Base-by-base conservation (phyloP, 2,797 vertebrate genomes). In the Adrianichthys oophorus region DNA sequence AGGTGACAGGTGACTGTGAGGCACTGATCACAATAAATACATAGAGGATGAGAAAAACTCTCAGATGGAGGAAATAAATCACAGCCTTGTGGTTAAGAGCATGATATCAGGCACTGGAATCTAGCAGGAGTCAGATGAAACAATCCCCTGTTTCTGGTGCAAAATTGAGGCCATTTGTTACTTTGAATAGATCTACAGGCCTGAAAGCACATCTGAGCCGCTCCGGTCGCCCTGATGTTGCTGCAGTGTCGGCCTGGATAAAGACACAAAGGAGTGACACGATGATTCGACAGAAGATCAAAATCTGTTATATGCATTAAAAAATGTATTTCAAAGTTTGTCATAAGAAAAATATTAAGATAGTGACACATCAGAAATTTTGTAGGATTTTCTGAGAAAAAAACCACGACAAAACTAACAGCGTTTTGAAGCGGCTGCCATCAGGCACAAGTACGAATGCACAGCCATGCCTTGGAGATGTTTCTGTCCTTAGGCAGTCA, bases 131-230 rank as follows among this genome's bases (percentile, higher is more conserved):
- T 70, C 48, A 70, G 74, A 79, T 72, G 49, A 64, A 78, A 79
- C 67, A 72, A 72, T 76, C 55, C 63, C 55, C 52, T 62, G 52
- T 70, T 72, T 67, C 71, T 76, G 65, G 24, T 44, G 46, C 26
- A 53, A 65, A 78, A 87, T 79, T 59, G 68, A 67, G 55, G 70
- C 52, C 73, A 80, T 84, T 80, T 84, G 74, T 82, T 76, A 72
- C 79, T 79, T 63, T 73, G 59, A 79, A 76, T 70, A 65, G 56
- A 26, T 68, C 77, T 65, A 61, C 18, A 16, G 56, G 74, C 58
- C 62, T 78, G 24, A 75, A 76, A 52, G 70, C 82, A 77, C 74
- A 83, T 71, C 70, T 72, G 74, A 62, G 70, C 62, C 17, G 29
- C 61, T 76, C 46, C 32, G 53, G 61, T 48, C 68, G 56, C 47